Base-by-base conservation (phyloP, 2,888 invertebrate genomes). In the Aromia moschata region DNA sequence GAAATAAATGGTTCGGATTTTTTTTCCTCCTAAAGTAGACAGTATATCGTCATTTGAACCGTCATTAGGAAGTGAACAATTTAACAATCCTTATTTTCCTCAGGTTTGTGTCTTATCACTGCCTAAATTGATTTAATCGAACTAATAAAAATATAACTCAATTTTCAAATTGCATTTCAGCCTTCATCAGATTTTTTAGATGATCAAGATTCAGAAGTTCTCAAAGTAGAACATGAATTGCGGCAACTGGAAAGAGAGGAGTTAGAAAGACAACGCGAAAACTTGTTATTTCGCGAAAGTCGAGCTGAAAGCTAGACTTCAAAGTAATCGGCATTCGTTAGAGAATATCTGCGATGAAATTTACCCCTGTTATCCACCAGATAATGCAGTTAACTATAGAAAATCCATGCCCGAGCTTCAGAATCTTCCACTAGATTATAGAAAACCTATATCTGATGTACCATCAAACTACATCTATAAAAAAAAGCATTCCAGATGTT, bases 181-280 rank as follows among this genome's bases (percentile, higher is more conserved):
- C 60, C 68, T 52, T 63, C 72, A 36, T 54, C 72, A 43, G 70
- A 74, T 67, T 76, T 70, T 58, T 64, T 76, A 56, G 76, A 76
- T 61, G 78, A 76, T 53, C 75, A 79, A 67, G 79, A 80, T 67
- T 79, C 79, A 11, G 80, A 80, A 73, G 79, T 92, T 15, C 83
- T 92, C 25, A 88, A 91, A 65, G 91, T 92, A 63, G 92, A 92
- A 80, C 85, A 91, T 40, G 92, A 92, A 79, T 82, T 92, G 1
- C 78, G 91, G 2, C 91, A 92, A 76, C 78, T 90, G 41, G 91
- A 93, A 75, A 89, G 90, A 77, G 92, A 92, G 75, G 91, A 92
- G 74, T 74, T 92, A 9, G 87, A 90, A 65, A 83, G 92, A 1
- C 90, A 91, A 73, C 83, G 90, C 9, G 91, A 89, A 70, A 91